These are phyloP conservation scores for Hemaris fuciformis DNA, from an alignment of 2,888 invertebrate species.

Conservation along the genomic window DNA sequence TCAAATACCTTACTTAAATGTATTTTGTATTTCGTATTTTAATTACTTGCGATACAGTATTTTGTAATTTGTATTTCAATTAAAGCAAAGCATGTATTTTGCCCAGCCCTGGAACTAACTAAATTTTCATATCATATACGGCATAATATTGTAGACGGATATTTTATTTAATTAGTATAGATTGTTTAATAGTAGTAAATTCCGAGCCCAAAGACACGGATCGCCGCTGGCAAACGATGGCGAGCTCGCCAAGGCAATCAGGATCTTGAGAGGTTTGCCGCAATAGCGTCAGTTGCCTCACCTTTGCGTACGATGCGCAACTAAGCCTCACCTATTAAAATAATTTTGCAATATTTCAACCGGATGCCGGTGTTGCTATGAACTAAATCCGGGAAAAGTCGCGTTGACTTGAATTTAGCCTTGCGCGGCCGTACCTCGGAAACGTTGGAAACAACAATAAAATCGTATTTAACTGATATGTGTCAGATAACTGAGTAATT, in stretches of 20 bases:
- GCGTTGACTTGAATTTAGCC: not conserved
- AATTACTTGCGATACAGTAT: too few relatives aligned
- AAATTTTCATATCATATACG: too few relatives aligned
- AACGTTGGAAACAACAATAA: conserved; percentile 8
- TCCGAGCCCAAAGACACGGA: not conserved
- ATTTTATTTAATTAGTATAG: too few relatives aligned
- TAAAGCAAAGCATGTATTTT: too few relatives aligned
- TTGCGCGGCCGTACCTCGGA: conserved; percentile 2
- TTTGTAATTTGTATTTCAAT: too few relatives aligned
- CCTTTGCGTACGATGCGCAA: conserved; percentile 1
- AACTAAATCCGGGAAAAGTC: conserved; percentile 8
- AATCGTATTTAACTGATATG: not conserved
- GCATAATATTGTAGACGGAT: too few relatives aligned
- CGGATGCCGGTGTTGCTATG: conserved; percentile 7
- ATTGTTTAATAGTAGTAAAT: not conserved
- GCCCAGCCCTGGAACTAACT: too few relatives aligned
- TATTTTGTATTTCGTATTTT: too few relatives aligned
- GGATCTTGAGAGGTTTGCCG: not conserved
- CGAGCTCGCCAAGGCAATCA: conserved; percentile 1
- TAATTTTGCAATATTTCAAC: conserved; percentile 5
- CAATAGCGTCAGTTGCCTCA: not conserved
- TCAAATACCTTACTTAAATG: too few relatives aligned
- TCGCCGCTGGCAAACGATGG: not conserved
- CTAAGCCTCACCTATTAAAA: not conserved
- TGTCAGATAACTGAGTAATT: conserved; percentile 14